Conservation (phyloP, 2,888 invertebrate genomes). For the Zootermopsis nevadensis region DNA sequence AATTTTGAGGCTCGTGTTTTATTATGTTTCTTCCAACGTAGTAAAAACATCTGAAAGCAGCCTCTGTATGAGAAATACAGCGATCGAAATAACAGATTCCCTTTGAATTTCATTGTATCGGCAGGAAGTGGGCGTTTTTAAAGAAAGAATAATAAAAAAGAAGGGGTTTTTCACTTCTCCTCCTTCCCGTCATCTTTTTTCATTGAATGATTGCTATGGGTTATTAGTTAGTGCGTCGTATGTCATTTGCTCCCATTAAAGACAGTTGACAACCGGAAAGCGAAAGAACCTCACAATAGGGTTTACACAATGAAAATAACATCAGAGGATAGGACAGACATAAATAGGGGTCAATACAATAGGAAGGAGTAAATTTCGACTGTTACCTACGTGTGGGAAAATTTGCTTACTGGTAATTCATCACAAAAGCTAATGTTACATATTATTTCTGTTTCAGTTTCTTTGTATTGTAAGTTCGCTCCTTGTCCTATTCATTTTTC, state of each 20-base stretch:
- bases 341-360: slow-evolving; percentile 41
- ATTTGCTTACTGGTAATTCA: slow-evolving; percentile 34
- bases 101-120: slow-evolving; percentile 43
- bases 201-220: slow-evolving; percentile 49
- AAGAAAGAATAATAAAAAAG: slow-evolving; percentile 29
- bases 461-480: background rate
- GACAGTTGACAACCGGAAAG: slow-evolving; percentile 51
- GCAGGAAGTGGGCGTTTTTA: slow-evolving; percentile 48
- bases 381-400: slow-evolving; percentile 38
- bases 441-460: slow-evolving; percentile 17
- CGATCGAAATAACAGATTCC: slow-evolving; percentile 44
- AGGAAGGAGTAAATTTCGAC: slow-evolving; percentile 34
- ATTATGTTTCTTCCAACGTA: no score
- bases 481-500: background rate
- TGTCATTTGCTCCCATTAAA: slow-evolving; percentile 52
- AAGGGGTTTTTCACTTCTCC: slow-evolving; percentile 20
- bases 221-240: slow-evolving; percentile 50
- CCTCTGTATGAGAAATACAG: background rate
- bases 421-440: slow-evolving; percentile 33
- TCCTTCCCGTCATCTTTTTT: slow-evolving; percentile 27
- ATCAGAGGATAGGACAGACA: slow-evolving; percentile 21
- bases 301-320: slow-evolving; percentile 31
- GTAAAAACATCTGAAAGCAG: slow-evolving; percentile 6
- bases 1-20: no score
- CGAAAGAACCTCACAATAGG: slow-evolving; percentile 25